Evolutionary conservation across 2,888 invertebrate species (phyloP).

Genomic region (Copidosoma aretas): DNA sequence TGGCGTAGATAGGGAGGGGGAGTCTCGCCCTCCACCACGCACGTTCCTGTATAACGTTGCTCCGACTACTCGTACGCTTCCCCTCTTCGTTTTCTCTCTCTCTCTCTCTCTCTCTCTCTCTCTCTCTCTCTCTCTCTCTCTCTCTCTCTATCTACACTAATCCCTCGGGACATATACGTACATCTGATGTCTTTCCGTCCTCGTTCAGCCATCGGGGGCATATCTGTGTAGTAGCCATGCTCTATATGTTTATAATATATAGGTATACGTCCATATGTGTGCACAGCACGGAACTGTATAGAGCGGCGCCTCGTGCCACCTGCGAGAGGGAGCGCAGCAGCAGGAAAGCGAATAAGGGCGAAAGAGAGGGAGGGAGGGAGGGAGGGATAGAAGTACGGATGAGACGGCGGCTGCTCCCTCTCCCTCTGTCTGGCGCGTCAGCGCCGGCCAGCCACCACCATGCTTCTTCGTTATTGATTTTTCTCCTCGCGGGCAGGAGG

Average conservation of each 20-base stretch:
- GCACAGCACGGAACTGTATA: not conserved
- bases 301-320: not conserved
- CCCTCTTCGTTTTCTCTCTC: too few relatives aligned
- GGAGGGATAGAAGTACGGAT: not conserved
- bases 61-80: too few relatives aligned
- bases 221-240: too few relatives aligned
- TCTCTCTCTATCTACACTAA: not conserved
- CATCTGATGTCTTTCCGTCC: too few relatives aligned
- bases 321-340: too few relatives aligned
- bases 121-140: too few relatives aligned
- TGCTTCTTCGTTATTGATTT: conserved; percentile 38
- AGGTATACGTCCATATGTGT: too few relatives aligned
- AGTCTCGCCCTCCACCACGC: not conserved
- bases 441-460: conserved; percentile 23
- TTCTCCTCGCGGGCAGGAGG: conserved; percentile 21
- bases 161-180: too few relatives aligned
- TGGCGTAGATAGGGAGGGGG: not conserved
- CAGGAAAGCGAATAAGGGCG: not conserved
- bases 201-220: not conserved
- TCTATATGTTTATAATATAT: too few relatives aligned
- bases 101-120: too few relatives aligned
- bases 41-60: too few relatives aligned
- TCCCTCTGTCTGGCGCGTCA: not conserved
- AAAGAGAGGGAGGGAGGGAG: not conserved
- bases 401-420: not conserved